Evolutionary conservation across 2,797 vertebrate species (phyloP).

Genomic region (Sebastes miniatus): DNA sequence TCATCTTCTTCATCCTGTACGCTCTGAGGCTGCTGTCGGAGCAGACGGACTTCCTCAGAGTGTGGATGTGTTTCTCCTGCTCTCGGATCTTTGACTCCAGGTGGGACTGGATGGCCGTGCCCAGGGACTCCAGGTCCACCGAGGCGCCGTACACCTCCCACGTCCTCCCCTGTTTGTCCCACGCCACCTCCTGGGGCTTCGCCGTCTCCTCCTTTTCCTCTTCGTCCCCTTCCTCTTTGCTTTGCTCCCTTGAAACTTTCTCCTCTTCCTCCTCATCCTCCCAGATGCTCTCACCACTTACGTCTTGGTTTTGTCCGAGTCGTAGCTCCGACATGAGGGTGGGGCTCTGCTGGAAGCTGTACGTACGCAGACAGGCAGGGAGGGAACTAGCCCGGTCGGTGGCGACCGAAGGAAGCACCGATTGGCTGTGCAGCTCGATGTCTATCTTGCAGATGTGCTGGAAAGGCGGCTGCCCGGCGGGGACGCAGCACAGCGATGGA

Average conservation of each 20-base stretch:
- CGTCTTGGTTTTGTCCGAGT: not conserved
- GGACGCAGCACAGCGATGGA: slow-evolving; percentile 32
- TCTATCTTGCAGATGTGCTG: slow-evolving; percentile 74
- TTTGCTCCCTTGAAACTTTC: not conserved
- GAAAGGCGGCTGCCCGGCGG: not conserved
- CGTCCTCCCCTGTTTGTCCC: slow-evolving; percentile 95
- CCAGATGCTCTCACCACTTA: slow-evolving; percentile 16
- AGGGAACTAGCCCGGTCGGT: slow-evolving; percentile 31
- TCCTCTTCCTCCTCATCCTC: slow-evolving; percentile 27
- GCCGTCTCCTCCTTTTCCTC: slow-evolving; percentile 66
- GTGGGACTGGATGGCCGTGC: slow-evolving; percentile 91
- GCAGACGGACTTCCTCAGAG: slow-evolving; percentile 85
- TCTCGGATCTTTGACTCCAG: slow-evolving; percentile 89
- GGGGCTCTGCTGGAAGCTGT: slow-evolving; percentile 37
- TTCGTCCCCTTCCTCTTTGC: slow-evolving; percentile 24
- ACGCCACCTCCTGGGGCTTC: slow-evolving; percentile 84
- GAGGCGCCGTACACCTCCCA: slow-evolving; percentile 93
- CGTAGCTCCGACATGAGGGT: not conserved
- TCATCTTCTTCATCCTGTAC: slow-evolving; percentile 78
- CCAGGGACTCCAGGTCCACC: slow-evolving; percentile 87
- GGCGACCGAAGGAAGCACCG: not conserved
- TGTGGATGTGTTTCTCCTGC: slow-evolving; percentile 84
- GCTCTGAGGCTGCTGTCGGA: slow-evolving; percentile 77
- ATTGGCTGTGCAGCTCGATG: slow-evolving; percentile 53
- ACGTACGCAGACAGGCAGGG: slow-evolving; percentile 16